Percentiles rank a stretch among this genome's conserved stretches.
phyloP scores from a whole-genome alignment of 2,113 vertebrate genomes.

The Gymnogyps californianus region DNA sequence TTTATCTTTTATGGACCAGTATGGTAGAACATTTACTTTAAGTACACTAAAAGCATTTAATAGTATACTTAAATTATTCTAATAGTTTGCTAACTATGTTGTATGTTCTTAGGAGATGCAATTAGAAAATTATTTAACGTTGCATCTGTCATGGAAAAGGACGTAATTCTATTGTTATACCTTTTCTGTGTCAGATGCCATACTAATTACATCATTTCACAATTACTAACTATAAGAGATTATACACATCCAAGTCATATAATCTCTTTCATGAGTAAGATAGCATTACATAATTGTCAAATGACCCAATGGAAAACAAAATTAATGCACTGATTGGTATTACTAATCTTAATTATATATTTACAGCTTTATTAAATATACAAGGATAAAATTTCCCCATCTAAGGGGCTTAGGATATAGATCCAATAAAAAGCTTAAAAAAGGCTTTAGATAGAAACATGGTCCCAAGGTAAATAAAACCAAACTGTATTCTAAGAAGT shows the following conservation, averaged over 20 bases:
- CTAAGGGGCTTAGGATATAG: neutral
- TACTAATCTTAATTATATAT: slow-evolving; percentile 44
- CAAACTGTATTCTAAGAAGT: neutral
- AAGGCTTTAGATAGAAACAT: neutral
- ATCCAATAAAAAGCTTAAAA: neutral
- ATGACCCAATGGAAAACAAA: slow-evolving; percentile 3
- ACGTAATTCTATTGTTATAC: neutral
- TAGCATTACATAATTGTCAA: slow-evolving; percentile 5
- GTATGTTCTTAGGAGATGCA: neutral
- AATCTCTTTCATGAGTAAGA: neutral
- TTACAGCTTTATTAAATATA: slow-evolving; percentile 22
- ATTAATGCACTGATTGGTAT: slow-evolving; percentile 3
- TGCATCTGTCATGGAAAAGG: neutral
- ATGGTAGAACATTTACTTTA: neutral
- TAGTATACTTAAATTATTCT: neutral
- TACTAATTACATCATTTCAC: slow-evolving; percentile 2
- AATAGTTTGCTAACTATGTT: neutral
- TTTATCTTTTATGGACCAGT: slow-evolving; percentile 15
- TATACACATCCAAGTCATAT: neutral
- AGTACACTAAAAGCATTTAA: slow-evolving; percentile 20
- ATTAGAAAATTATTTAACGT: neutral
- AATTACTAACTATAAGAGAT: slow-evolving; percentile 1
- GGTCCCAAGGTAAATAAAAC: neutral
- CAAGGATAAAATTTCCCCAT: neutral
- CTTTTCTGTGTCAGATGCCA: neutral